Evolutionary conservation across 2,888 invertebrate genomes (phyloP).

Genomic region (Caenorhabditis afra): DNA sequence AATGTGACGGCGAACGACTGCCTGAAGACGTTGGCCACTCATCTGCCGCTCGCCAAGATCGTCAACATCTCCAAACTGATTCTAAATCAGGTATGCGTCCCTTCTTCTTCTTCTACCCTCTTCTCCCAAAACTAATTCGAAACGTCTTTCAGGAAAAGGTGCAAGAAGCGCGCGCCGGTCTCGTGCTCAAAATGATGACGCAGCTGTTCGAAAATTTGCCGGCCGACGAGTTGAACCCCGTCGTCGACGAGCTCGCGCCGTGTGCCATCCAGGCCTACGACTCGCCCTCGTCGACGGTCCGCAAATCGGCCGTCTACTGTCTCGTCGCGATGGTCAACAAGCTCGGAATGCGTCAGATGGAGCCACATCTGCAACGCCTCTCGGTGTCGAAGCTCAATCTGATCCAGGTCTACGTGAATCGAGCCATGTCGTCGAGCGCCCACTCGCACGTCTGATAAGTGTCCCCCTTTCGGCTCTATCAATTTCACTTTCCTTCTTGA

Average conservation of each 20-base stretch:
- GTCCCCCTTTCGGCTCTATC: not conserved
- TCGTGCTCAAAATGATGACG: conserved; percentile 59
- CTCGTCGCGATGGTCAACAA: conserved; percentile 60
- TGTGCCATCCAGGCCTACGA: conserved; percentile 42
- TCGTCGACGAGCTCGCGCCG: conserved; percentile 54
- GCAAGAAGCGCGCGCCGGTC: conserved; percentile 34
- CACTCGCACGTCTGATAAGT: conserved; percentile 49
- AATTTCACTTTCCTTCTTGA: not conserved
- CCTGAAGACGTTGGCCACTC: conserved; percentile 56
- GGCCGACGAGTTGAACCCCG: conserved; percentile 44
- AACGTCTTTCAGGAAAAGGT: conserved; percentile 40
- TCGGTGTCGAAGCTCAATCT: conserved; percentile 42
- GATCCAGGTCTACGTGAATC: conserved; percentile 49
- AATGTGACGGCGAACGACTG: conserved; percentile 58
- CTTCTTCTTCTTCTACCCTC: too few relatives aligned
- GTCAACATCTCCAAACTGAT: conserved; percentile 34
- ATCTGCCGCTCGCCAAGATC: conserved; percentile 54
- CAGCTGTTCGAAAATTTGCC: conserved; percentile 41
- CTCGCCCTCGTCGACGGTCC: conserved; percentile 42
- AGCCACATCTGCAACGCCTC: conserved; percentile 31
- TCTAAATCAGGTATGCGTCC: conserved; percentile 31
- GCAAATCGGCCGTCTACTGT: conserved; percentile 57
- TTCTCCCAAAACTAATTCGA: too few relatives aligned
- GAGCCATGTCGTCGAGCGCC: conserved; percentile 51
- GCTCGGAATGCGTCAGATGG: conserved; percentile 45